A percentile compares a stretch with the other conserved stretches of the same genome.
These are phyloP conservation scores for Phymorhynchus buccinoides DNA, from an alignment of 1,140 invertebrate genomes.

Conservation along the genomic window DNA sequence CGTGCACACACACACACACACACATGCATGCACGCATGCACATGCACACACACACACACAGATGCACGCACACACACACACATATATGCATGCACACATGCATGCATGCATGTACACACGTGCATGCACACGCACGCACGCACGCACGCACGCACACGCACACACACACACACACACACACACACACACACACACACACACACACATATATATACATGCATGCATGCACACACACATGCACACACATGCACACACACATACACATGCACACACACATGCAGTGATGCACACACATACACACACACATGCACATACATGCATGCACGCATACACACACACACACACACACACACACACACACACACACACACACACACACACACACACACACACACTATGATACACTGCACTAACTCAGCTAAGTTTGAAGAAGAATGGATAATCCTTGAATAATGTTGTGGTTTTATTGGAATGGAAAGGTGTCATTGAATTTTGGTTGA, in stretches of 20 bases:
- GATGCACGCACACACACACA: not conserved
- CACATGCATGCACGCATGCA: not conserved
- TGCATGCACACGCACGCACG: not conserved
- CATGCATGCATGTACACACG: not conserved
- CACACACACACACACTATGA: no score
- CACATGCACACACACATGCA: not conserved
- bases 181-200: constrained; percentile 18
- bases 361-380: not conserved
- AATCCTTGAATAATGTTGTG: no score
- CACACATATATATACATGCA: not conserved
- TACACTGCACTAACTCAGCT: no score
- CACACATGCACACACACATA: no score
- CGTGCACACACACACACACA: not conserved
- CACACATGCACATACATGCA: not conserved
- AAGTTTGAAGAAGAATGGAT: no score
- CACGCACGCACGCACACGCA: not conserved
- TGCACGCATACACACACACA: not conserved
- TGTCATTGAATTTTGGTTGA: no score
- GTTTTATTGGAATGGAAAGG: no score
- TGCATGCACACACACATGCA: not conserved
- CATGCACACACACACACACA: not conserved
- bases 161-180: not conserved
- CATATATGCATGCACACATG: not conserved
- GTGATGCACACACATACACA: no score
- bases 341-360: not conserved